phyloP scores from a whole-genome alignment of 2,113 vertebrate genomes.

The Tetrao urogallus region DNA sequence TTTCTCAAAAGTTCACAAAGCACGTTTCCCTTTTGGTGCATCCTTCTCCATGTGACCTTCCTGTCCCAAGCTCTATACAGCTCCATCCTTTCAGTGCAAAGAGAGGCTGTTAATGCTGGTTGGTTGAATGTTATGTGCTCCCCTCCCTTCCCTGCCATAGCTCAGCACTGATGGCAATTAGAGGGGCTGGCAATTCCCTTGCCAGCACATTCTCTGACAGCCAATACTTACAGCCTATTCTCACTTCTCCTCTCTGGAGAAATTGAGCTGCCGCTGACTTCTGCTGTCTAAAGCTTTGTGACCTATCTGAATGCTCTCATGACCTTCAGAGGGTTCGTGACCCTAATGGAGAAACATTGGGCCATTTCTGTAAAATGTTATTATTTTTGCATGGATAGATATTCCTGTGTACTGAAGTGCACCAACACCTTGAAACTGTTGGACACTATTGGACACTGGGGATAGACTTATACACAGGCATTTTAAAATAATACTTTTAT shows the following conservation, averaged over 20 bases:
- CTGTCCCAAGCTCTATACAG: background rate
- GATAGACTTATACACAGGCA: background rate
- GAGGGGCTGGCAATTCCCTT: background rate
- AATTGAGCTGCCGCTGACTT: conserved; percentile 21
- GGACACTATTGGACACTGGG: background rate
- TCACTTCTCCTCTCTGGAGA: conserved; percentile 1
- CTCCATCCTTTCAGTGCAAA: background rate
- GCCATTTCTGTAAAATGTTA: background rate
- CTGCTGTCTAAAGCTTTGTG: conserved; percentile 35
- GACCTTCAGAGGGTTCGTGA: background rate
- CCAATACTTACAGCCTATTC: background rate
- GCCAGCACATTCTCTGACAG: background rate
- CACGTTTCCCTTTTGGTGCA: background rate
- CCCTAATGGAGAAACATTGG: background rate
- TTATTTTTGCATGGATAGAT: background rate
- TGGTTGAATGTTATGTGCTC: background rate
- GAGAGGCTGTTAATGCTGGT: background rate
- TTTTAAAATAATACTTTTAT: background rate
- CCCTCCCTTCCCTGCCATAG: background rate
- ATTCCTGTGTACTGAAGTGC: background rate
- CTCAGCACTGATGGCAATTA: background rate
- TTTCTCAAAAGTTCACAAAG: conserved; percentile 17
- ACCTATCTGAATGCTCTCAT: background rate
- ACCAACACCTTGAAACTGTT: background rate
- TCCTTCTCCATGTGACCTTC: fast-evolving